Conservation (phyloP, 2,113 vertebrate species). For the Cranoglanis bouderius region DNA sequence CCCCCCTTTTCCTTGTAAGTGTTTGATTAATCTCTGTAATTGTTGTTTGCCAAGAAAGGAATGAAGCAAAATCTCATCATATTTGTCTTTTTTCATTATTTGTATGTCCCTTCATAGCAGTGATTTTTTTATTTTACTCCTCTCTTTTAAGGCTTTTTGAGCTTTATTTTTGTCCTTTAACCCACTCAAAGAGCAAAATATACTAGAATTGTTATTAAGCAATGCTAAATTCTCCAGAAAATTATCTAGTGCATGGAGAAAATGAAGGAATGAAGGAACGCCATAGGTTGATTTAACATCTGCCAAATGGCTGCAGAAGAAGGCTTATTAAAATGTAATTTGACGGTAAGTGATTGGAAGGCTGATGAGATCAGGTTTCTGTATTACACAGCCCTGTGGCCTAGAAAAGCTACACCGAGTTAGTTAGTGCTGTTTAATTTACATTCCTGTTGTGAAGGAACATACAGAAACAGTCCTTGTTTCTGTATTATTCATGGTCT, state of each 20-base stretch:
- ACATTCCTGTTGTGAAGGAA: slow-evolving; percentile 14
- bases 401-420: slow-evolving; percentile 46
- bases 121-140: background rate
- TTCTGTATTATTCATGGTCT: background rate
- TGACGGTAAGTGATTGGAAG: slow-evolving; percentile 54
- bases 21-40: slow-evolving; percentile 13
- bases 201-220: slow-evolving; percentile 1
- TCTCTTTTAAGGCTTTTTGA: background rate
- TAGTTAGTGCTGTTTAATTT: slow-evolving; percentile 46
- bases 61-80: background rate
- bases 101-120: background rate
- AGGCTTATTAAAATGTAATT: slow-evolving; percentile 60
- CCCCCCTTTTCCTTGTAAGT: background rate
- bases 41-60: background rate
- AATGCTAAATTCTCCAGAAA: slow-evolving; percentile 17
- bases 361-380: slow-evolving; percentile 55
- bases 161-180: slow-evolving; percentile 20
- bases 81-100: background rate
- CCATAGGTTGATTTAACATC: slow-evolving; percentile 47
- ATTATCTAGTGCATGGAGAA: background rate
- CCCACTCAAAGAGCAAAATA: background rate
- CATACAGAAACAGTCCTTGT: background rate
- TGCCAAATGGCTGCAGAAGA: slow-evolving; percentile 33
- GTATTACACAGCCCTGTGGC: slow-evolving; percentile 43
- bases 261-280: background rate